phyloP scores from a whole-genome alignment of 2,797 vertebrate genomes.

The Poecilia gillii region DNA sequence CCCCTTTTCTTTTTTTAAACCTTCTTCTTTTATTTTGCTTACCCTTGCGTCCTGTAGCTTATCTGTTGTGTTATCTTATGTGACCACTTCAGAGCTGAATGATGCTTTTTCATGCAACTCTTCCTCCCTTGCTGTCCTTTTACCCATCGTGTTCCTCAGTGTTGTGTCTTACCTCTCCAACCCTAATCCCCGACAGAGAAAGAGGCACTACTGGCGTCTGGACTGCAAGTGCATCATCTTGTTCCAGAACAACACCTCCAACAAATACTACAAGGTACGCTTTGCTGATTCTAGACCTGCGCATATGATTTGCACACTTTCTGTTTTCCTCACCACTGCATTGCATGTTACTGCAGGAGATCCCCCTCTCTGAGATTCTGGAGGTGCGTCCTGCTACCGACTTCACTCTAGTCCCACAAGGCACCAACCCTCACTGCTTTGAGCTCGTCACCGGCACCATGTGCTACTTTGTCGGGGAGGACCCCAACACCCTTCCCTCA shows the following conservation, averaged over 20 bases:
- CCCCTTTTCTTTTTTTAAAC: constrained; percentile 20
- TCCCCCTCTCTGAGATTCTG: constrained; percentile 91
- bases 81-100: constrained; percentile 32
- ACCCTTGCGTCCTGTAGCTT: constrained; percentile 42
- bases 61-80: constrained; percentile 29
- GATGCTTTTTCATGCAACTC: constrained; percentile 27
- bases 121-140: constrained; percentile 29
- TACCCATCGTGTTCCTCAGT: constrained; percentile 16
- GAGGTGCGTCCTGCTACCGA: constrained; percentile 83
- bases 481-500: constrained; percentile 69
- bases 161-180: constrained; percentile 8
- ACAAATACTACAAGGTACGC: constrained; percentile 90
- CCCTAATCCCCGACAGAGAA: constrained; percentile 81
- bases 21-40: constrained; percentile 23
- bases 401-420: constrained; percentile 81
- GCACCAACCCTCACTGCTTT: constrained; percentile 90
- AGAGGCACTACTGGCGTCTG: constrained; percentile 92
- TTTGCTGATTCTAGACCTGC: background rate
- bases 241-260: constrained; percentile 92
- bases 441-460: constrained; percentile 88
- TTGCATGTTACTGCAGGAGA: constrained; percentile 78
- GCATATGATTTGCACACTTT: background rate
- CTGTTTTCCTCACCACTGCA: background rate
- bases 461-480: constrained; percentile 91
- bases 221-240: constrained; percentile 94